phyloP scores from a whole-genome alignment of 2,797 vertebrate genomes.

The Sarcophilus harrisii region DNA sequence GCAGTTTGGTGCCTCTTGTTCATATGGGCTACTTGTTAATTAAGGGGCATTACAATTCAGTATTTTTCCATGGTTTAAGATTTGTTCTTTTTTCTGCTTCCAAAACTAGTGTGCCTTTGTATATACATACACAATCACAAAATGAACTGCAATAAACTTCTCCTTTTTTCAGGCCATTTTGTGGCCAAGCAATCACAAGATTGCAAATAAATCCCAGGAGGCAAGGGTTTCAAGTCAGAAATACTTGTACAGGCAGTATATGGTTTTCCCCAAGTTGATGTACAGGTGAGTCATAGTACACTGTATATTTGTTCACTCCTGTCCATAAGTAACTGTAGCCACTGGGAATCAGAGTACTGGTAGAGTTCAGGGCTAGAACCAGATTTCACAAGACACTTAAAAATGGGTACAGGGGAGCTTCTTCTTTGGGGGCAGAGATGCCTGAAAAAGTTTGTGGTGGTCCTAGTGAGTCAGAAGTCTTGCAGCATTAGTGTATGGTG shows the following conservation, averaged over 20 bases:
- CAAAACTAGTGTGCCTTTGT: neutral
- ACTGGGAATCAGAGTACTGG: slow-evolving; percentile 54
- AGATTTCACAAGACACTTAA: slow-evolving; percentile 44
- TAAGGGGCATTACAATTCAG: neutral
- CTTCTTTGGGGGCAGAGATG: slow-evolving; percentile 31
- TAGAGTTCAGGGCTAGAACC: slow-evolving; percentile 22
- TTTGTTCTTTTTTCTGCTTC: slow-evolving; percentile 35
- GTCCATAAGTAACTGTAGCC: slow-evolving; percentile 69
- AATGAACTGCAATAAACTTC: slow-evolving; percentile 49
- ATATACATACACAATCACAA: neutral
- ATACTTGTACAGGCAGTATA: slow-evolving; percentile 82
- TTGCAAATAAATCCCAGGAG: slow-evolving; percentile 76
- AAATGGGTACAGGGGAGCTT: slow-evolving; percentile 28
- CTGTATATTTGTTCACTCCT: slow-evolving; percentile 71
- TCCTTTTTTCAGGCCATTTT: slow-evolving; percentile 52
- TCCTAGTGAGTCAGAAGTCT: slow-evolving; percentile 18
- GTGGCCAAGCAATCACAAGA: slow-evolving; percentile 66
- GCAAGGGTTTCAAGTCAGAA: slow-evolving; percentile 77
- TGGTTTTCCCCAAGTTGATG: slow-evolving; percentile 82
- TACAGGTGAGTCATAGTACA: slow-evolving; percentile 84
- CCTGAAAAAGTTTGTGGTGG: neutral
- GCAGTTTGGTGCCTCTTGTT: neutral
- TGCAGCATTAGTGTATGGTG: slow-evolving; percentile 27
- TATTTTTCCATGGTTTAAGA: neutral
- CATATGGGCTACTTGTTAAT: neutral